Evolutionary conservation across 2,888 invertebrate genomes (phyloP), one percentile per base, ranked within the genome.

Genomic region (Chymomyza fuscimana): DNA sequence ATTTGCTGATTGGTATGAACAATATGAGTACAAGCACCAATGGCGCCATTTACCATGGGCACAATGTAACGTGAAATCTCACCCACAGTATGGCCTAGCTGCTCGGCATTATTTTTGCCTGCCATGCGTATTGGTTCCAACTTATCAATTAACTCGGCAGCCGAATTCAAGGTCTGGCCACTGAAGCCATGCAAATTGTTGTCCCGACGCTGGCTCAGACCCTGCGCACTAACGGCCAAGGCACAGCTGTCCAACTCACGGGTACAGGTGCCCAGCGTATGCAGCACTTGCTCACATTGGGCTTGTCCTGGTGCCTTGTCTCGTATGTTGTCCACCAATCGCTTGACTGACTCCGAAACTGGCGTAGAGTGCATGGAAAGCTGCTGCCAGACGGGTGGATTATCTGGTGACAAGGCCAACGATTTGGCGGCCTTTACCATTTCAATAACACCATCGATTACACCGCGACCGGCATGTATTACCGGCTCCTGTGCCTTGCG

Each of bases 261-360:
- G 6, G 97, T 95, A 80, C 95, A 95, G 1, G 94, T 93, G 76
- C 94, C 95, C 9, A 99, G 92, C 1, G 95, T 94, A 50, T 97
- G 96, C 52, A 98, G 93, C 0, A 97, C 97, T 0, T 94, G 93
- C 60, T 97, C 96, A 91, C 99, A 98, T 91, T 99, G 99, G 5
- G 95, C 95, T 91, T 99, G 98, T 0, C 99, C 99, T 0, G 99
- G 99, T 0, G 99, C 98, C 86, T 97, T 97, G 89, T 98, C 98
- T 65, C 96, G 95, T 82, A 99, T 97, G 76, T 97, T 97, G 15
- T 97, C 95, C 5, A 99, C 98, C 5, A 99, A 94, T 12, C 95
- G 94, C 92, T 99, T 99, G 89, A 99, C 99, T 36, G 98, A 97
- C 91, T 99, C 99, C 1, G 98, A 98, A 0, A 99, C 98, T 64